These are phyloP conservation scores for Muraenolepis orangiensis DNA, from an alignment of 2,797 vertebrate genomes.

Conservation along the genomic window DNA sequence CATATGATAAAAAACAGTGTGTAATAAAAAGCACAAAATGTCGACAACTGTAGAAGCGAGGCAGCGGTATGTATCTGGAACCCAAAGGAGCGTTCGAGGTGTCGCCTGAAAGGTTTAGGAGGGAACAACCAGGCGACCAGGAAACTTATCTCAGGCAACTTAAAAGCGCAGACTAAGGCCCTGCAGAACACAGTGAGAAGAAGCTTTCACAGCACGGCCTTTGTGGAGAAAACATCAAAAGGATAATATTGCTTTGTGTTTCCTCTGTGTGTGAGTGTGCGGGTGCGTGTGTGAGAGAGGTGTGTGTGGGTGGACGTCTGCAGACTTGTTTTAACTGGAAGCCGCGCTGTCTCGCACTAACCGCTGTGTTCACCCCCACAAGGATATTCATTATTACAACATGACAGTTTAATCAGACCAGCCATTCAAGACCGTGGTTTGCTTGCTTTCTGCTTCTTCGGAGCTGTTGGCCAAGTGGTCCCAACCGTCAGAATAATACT, in stretches of 20 bases:
- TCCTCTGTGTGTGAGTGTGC: slow-evolving; percentile 48
- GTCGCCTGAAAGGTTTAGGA: slow-evolving; percentile 56
- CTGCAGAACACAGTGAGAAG: slow-evolving; percentile 59
- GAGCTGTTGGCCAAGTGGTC: not conserved
- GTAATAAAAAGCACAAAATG: slow-evolving; percentile 9
- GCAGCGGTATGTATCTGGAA: slow-evolving; percentile 29
- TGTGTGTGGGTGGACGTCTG: slow-evolving; percentile 53
- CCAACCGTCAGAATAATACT: not conserved
- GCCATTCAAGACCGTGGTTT: not conserved
- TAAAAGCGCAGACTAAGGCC: slow-evolving; percentile 60
- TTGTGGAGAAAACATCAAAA: slow-evolving; percentile 73
- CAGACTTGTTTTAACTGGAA: slow-evolving; percentile 46
- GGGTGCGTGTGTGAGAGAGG: slow-evolving; percentile 16
- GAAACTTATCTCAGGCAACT: slow-evolving; percentile 66
- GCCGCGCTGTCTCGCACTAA: slow-evolving; percentile 33
- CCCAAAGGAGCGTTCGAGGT: slow-evolving; percentile 37
- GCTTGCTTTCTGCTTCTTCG: not conserved
- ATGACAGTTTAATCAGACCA: not conserved
- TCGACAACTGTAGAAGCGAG: not conserved
- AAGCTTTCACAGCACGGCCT: slow-evolving; percentile 59
- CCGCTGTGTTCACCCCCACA: slow-evolving; percentile 5
- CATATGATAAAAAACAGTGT: not conserved
- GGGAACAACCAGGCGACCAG: slow-evolving; percentile 49
- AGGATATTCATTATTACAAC: not conserved
- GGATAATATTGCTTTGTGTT: slow-evolving; percentile 65